Evolutionary conservation across 2,888 invertebrate species (phyloP).

Genomic region (Ypsolopha scabrella): DNA sequence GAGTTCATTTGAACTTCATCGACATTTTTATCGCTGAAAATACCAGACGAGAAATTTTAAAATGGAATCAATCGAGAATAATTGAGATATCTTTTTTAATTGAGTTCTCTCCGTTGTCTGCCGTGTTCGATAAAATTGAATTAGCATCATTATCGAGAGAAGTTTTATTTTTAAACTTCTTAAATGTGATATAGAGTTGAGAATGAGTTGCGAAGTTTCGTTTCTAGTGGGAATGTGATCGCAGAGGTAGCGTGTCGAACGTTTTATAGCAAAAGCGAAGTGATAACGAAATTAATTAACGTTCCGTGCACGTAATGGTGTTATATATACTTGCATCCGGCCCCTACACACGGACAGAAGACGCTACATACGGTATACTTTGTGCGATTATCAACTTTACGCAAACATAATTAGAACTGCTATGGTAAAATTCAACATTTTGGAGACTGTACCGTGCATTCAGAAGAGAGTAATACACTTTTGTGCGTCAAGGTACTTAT

Average conservation of each 20-base stretch:
- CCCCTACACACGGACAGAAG: too few species aligned
- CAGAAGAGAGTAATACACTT: too few species aligned
- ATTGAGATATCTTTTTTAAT: conserved; percentile 30
- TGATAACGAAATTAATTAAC: conserved; percentile 21
- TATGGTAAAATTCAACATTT: too few species aligned
- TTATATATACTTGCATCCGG: too few species aligned
- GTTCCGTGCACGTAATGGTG: conserved; percentile 4
- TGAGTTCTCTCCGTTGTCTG: conserved; percentile 37
- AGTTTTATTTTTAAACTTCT: neutral
- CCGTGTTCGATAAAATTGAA: conserved; percentile 35
- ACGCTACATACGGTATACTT: too few species aligned
- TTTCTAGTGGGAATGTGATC: neutral
- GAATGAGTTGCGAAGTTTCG: neutral
- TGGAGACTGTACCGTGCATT: too few species aligned
- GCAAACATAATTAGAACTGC: too few species aligned
- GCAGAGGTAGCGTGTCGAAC: neutral
- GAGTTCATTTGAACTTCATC: too few species aligned
- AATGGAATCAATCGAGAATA: neutral
- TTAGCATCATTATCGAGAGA: conserved; percentile 40
- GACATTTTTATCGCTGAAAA: neutral
- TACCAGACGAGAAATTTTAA: neutral
- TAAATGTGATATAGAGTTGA: neutral
- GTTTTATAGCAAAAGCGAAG: neutral
- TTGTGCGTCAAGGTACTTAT: too few species aligned
- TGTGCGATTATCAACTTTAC: neutral